Evolutionary conservation across 2,113 vertebrate genomes (phyloP).

Genomic region (Cervus canadensis): DNA sequence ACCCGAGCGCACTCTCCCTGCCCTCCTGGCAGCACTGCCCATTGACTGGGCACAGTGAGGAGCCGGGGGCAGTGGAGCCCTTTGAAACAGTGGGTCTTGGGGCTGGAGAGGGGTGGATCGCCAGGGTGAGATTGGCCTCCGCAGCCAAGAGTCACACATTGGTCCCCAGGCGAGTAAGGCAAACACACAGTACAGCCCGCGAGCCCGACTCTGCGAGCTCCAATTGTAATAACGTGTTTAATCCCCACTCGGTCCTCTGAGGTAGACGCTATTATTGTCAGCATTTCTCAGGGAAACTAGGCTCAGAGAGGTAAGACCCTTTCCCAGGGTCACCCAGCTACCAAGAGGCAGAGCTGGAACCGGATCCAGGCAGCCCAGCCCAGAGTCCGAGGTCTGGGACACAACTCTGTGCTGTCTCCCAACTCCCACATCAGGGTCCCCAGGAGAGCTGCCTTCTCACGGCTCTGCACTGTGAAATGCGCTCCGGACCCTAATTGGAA

Average conservation of each 20-base stretch:
- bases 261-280: not conserved
- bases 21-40: not conserved
- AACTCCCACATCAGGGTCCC: too few relatives aligned
- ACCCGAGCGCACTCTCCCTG: too few relatives aligned
- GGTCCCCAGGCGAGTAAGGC: not conserved
- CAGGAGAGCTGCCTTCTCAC: not conserved
- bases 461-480: not conserved
- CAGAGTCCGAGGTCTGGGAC: not conserved
- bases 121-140: not conserved
- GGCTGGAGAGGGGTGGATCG: not conserved
- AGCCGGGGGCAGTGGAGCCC: not conserved
- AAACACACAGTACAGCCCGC: fast-evolving
- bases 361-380: not conserved
- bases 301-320: not conserved
- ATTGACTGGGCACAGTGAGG: not conserved
- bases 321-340: not conserved
- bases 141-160: not conserved
- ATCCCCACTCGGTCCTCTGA: not conserved
- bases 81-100: not conserved
- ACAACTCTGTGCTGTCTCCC: fast-evolving
- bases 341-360: not conserved
- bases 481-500: too few relatives aligned
- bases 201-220: not conserved
- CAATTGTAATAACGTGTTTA: not conserved
- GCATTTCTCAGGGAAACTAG: not conserved